A percentile compares a stretch with the other conserved stretches of the same genome.
phyloP scores from a whole-genome alignment of 2,113 vertebrate species.

The Anguilla rostrata region DNA sequence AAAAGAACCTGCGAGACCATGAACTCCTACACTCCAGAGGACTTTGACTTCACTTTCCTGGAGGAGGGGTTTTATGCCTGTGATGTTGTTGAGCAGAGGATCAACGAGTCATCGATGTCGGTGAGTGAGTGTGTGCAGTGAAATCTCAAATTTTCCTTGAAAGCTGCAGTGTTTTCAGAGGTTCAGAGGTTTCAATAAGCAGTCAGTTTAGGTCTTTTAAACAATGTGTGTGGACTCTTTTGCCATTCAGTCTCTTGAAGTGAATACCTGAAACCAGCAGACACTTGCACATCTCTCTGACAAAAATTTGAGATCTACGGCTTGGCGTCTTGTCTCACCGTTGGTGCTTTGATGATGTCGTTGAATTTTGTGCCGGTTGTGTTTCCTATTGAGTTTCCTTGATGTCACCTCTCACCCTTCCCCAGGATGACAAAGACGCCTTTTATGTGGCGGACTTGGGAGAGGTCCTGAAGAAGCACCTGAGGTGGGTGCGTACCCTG shows the following conservation, averaged over 20 bases:
- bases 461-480: slow-evolving; percentile 90
- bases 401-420: not conserved
- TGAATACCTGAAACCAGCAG: no score
- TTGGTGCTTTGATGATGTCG: no score
- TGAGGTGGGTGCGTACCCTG: slow-evolving; percentile 84
- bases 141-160: not conserved
- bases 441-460: slow-evolving; percentile 95
- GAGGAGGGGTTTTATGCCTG: slow-evolving; percentile 94
- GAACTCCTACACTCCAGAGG: slow-evolving; percentile 69
- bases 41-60: slow-evolving; percentile 84
- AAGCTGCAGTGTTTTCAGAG: no score
- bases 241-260: no score
- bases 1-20: slow-evolving; percentile 61
- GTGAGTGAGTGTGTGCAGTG: slow-evolving; percentile 63
- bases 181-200: no score
- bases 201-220: no score
- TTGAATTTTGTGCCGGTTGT: no score
- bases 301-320: no score
- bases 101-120: slow-evolving; percentile 89
- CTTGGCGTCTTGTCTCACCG: no score
- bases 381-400: no score
- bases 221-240: no score
- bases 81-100: slow-evolving; percentile 92
- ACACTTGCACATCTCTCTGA: no score
- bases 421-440: slow-evolving; percentile 93